Evolutionary conservation across 1,140 invertebrate genomes (phyloP), one percentile per base, ranked within the genome.

Genomic region (Pseudomyrmex flavicornis): DNA sequence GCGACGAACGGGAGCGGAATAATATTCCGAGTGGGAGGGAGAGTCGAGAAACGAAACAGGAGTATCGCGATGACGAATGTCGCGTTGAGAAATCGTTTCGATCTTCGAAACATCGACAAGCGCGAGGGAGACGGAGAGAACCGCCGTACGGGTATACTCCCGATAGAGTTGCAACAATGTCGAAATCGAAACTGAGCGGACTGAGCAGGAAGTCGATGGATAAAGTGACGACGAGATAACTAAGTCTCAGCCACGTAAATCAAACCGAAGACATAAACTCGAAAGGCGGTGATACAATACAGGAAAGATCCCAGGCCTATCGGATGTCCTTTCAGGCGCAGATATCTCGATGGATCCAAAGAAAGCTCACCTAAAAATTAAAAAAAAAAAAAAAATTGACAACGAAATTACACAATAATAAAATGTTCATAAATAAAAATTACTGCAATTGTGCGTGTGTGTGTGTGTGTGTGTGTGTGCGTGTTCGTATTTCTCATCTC

Each of bases 1-100:
- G n/a, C n/a, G n/a, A n/a, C n/a, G 35, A 35, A 35, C 90, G 85
- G 86, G 90, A 83, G 90, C 90, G 87, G 92, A 93, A 92, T 92
- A 91, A 83, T 20, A 48, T 87, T 35, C 5, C 35, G 5, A 72
- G 63, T 83, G 83, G 83, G 83, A 85, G 91, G 85, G 86, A 83
- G 80, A 88, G 72, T 85, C 83, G 80, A 87, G 72, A 56, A 82
- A 85, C 75, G 80, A 88, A 88, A 91, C 72, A 68, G 87, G 76
- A 88, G 84, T 89, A 87, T 44, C 54, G 61, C 12, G 44, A 79
- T 22, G 74, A 85, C 17, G 17, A 58, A 58, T 17, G 5, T 17
- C 10, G 35, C 17, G 50, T 15, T 35, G 10, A 22, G 13, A 61
- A 61, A 52, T 44, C 12, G 12, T 70, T 68, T 66, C 48, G 10